Evolutionary conservation across 2,113 vertebrate genomes (phyloP).

Genomic region (Myiagra hebetior): DNA sequence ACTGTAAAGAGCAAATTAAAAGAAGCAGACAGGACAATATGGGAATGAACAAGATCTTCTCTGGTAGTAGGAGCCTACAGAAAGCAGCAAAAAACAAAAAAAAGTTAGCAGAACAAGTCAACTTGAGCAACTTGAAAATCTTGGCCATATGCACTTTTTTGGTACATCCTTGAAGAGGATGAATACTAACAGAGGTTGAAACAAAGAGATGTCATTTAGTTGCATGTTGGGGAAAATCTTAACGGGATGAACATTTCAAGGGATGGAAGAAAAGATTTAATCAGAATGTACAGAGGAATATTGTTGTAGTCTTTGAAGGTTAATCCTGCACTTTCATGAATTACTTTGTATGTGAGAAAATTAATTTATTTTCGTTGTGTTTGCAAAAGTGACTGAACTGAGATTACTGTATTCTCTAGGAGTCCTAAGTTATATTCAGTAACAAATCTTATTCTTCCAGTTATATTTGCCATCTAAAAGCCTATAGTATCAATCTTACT

Average conservation of each 20-base stretch:
- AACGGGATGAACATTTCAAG: background rate
- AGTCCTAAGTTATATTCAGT: background rate
- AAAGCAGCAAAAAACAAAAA: background rate
- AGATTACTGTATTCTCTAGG: background rate
- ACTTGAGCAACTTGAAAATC: background rate
- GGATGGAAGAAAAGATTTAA: background rate
- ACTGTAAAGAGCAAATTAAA: background rate
- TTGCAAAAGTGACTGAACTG: background rate
- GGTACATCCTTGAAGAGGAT: background rate
- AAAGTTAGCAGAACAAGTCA: background rate
- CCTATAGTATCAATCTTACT: background rate
- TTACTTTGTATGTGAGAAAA: background rate
- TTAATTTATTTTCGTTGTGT: background rate
- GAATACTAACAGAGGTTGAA: background rate
- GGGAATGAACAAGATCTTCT: background rate
- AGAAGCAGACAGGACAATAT: background rate
- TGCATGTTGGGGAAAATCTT: background rate
- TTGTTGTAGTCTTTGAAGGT: background rate
- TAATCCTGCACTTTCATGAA: background rate
- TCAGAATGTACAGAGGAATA: background rate
- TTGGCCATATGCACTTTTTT: background rate
- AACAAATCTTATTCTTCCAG: background rate
- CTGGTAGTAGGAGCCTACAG: background rate
- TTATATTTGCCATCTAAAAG: background rate
- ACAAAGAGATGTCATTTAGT: rapidly evolving